phyloP scores from a whole-genome alignment of 2,797 vertebrate species.

The Acanthiza pusilla region DNA sequence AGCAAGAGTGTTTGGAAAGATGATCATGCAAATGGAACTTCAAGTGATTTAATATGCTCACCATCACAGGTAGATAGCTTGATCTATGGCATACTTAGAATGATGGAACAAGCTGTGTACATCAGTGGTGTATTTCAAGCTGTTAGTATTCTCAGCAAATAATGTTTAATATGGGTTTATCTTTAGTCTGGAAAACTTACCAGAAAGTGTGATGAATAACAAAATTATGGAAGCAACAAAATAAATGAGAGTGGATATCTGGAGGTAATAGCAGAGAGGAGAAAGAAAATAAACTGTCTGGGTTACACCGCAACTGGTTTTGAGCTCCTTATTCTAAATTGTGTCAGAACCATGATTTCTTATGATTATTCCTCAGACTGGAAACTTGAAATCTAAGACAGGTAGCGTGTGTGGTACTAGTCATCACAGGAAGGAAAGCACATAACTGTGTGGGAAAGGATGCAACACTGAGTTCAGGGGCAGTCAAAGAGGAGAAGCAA shows the following conservation, averaged over 20 bases:
- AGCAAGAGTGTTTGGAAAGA: conserved; percentile 20
- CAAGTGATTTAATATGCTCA: conserved; percentile 51
- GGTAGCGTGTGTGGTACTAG: neutral
- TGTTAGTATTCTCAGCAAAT: conserved; percentile 44
- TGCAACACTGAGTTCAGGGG: neutral
- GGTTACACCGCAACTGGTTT: neutral
- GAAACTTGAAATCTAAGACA: neutral
- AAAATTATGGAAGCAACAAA: conserved; percentile 14
- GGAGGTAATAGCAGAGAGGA: neutral
- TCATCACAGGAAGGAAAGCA: neutral
- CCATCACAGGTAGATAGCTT: conserved; percentile 34
- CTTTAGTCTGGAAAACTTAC: conserved; percentile 4
- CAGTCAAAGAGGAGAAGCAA: neutral
- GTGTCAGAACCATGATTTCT: neutral
- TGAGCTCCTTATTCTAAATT: neutral
- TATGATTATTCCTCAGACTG: neutral
- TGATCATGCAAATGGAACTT: conserved; percentile 49
- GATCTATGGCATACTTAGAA: conserved; percentile 33
- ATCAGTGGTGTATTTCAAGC: conserved; percentile 23
- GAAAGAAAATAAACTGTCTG: neutral
- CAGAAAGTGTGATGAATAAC: conserved; percentile 1
- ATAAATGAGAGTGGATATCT: neutral
- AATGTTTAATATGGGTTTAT: conserved; percentile 24
- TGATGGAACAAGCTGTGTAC: conserved; percentile 31
- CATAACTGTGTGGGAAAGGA: neutral